Evolutionary conservation across 2,797 vertebrate genomes (phyloP).

Genomic region (Hirundo rustica): DNA sequence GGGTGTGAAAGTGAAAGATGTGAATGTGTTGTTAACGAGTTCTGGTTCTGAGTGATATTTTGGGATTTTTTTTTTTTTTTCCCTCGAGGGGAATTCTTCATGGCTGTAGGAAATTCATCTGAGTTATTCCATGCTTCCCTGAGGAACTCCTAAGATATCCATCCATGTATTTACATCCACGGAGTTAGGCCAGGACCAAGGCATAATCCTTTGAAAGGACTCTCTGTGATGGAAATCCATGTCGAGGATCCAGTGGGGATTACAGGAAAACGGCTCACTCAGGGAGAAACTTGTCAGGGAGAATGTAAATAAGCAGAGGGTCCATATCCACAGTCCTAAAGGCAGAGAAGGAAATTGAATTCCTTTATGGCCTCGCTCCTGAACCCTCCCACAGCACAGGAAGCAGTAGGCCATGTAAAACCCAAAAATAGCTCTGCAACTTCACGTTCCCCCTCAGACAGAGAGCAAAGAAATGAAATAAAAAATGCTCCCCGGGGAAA

Average conservation of each 20-base stretch:
- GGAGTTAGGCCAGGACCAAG: background rate
- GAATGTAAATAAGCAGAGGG: constrained; percentile 55
- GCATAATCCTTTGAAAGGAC: background rate
- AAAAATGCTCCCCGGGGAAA: constrained; percentile 63
- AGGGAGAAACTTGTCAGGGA: constrained; percentile 10
- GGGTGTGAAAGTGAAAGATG: background rate
- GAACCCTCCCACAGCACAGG: constrained; percentile 66
- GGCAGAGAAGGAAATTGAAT: constrained; percentile 17
- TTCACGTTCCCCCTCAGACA: constrained; percentile 55
- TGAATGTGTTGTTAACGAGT: background rate
- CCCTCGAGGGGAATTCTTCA: background rate
- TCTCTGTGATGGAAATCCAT: background rate
- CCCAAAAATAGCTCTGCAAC: constrained; percentile 67
- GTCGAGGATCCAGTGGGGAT: background rate
- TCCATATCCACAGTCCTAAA: constrained; percentile 11
- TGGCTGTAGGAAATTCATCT: background rate
- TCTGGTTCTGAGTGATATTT: background rate
- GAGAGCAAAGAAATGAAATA: background rate
- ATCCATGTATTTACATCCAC: background rate
- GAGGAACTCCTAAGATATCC: background rate
- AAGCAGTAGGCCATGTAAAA: constrained; percentile 61
- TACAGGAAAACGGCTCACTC: background rate
- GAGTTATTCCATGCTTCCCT: constrained; percentile 1
- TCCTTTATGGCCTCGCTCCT: constrained; percentile 46
- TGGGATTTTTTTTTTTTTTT: background rate